phyloP scores from a whole-genome alignment of 2,888 invertebrate species.

The Halictus quadricinctus region DNA sequence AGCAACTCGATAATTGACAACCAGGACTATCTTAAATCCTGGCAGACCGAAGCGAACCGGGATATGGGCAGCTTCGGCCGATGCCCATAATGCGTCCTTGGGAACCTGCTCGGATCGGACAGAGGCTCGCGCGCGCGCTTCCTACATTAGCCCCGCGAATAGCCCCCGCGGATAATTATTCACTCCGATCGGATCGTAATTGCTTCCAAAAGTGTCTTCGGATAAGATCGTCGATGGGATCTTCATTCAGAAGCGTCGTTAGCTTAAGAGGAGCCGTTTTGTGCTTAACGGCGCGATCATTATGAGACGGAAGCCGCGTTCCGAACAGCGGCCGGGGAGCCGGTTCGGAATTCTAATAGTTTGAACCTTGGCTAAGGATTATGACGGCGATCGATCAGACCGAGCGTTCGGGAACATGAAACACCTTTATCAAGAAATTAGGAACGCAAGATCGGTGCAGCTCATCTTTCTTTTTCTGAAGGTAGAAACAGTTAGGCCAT shows the following conservation, averaged over 20 bases:
- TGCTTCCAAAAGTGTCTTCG: slow-evolving; percentile 17
- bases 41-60: slow-evolving; percentile 44
- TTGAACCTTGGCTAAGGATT: not conserved
- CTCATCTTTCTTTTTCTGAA: not conserved
- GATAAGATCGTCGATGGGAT: slow-evolving; percentile 16
- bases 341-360: not conserved
- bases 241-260: slow-evolving; percentile 15
- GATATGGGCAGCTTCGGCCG: slow-evolving; percentile 44
- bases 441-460: not conserved
- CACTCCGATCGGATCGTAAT: slow-evolving; percentile 14
- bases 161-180: slow-evolving; percentile 10
- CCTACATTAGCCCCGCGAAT: slow-evolving; percentile 11
- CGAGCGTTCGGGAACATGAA: not conserved
- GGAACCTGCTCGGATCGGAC: slow-evolving; percentile 19
- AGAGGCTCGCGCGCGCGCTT: not conserved
- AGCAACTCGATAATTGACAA: slow-evolving; percentile 74
- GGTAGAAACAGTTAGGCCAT: not conserved
- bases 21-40: slow-evolving; percentile 44
- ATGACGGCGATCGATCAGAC: not conserved
- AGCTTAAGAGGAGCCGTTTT: slow-evolving; percentile 5
- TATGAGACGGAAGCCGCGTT: slow-evolving; percentile 10
- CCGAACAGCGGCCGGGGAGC: not conserved
- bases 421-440: not conserved
- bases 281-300: not conserved
- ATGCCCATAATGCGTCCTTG: slow-evolving; percentile 56